Conservation (phyloP, 2,888 invertebrate species). For the Diarsia mendica region DNA sequence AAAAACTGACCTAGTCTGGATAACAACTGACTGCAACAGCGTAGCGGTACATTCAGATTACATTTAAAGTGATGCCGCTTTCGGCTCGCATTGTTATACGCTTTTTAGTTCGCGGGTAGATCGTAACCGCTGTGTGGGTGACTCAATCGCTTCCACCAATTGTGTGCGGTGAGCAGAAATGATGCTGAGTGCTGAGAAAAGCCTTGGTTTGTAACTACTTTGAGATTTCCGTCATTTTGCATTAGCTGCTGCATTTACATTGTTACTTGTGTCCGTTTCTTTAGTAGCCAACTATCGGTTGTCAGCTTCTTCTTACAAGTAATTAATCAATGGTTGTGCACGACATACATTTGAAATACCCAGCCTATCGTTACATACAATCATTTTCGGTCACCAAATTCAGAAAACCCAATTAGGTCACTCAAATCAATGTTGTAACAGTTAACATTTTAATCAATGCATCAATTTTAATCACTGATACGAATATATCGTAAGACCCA, state of each 20-base stretch:
- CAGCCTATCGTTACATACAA: constrained; percentile 15
- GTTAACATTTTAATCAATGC: constrained; percentile 46
- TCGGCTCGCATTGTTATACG: constrained; percentile 78
- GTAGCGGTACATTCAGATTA: constrained; percentile 87
- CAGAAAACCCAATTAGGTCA: constrained; percentile 19
- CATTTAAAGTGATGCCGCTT: constrained; percentile 83
- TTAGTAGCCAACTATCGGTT: neutral
- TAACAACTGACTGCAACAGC: constrained; percentile 86
- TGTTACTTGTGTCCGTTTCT: constrained; percentile 7
- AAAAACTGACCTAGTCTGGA: constrained; percentile 89
- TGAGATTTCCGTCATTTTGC: constrained; percentile 42
- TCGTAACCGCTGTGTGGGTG: constrained; percentile 61
- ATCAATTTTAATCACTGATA: constrained; percentile 52
- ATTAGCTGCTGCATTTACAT: constrained; percentile 12
- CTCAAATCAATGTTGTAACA: constrained; percentile 40
- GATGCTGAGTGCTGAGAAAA: constrained; percentile 46
- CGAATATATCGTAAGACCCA: constrained; percentile 46
- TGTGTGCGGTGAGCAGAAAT: constrained; percentile 40
- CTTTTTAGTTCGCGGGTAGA: constrained; percentile 77
- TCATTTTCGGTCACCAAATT: constrained; percentile 43
- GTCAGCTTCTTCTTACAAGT: neutral
- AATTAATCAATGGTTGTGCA: neutral
- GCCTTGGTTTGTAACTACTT: constrained; percentile 30
- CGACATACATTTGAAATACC: neutral
- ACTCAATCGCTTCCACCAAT: constrained; percentile 61